A percentile compares a stretch with the other conserved stretches of the same genome.
Evolutionary conservation across 2,888 invertebrate genomes (phyloP).

Genomic region (Scrobipalpa atriplicella): DNA sequence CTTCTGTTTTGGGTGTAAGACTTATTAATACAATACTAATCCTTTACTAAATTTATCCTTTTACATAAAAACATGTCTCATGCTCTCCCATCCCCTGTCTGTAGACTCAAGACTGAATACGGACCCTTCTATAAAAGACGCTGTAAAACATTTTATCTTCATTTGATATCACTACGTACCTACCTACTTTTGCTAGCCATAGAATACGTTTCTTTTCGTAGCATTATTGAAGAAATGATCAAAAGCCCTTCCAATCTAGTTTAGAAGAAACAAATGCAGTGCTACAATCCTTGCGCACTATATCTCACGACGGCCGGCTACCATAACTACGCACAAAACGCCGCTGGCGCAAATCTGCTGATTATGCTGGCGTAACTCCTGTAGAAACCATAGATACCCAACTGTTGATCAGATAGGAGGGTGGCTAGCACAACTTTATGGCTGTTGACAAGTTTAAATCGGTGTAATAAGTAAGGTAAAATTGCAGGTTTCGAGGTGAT

Average conservation of each 20-base stretch:
- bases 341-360: neutral
- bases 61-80: neutral
- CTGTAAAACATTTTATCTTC: neutral
- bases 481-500: conserved; percentile 84
- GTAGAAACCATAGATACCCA: neutral
- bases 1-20: conserved; percentile 83
- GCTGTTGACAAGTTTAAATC: neutral
- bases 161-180: neutral
- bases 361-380: neutral
- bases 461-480: neutral
- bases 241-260: neutral
- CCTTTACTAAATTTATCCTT: too few relatives aligned
- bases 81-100: too few relatives aligned
- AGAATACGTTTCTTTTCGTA: neutral
- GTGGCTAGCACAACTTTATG: too few relatives aligned
- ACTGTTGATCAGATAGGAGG: neutral
- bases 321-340: neutral
- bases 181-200: neutral
- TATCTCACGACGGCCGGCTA: neutral
- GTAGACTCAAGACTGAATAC: too few relatives aligned
- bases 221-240: neutral
- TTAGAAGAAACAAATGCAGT: neutral
- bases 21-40: too few relatives aligned
- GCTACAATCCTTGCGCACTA: neutral
- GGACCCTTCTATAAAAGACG: too few relatives aligned